phyloP scores from a whole-genome alignment of 1,140 invertebrate species.

The Drosophila takahashii region DNA sequence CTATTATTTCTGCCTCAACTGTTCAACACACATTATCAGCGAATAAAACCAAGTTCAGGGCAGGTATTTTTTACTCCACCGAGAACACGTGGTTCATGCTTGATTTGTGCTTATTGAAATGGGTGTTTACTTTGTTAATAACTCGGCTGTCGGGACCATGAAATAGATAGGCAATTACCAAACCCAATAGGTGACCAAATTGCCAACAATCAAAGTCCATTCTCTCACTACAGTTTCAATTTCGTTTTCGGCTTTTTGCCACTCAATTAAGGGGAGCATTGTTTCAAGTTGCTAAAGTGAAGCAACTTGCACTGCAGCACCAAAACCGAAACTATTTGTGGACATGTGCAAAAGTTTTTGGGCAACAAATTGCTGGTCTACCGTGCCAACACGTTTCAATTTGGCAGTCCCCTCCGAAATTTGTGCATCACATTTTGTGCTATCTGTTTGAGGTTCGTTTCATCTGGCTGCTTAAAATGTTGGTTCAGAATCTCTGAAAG shows the following conservation, averaged over 20 bases:
- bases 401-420: conserved; percentile 17
- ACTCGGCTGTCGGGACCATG: conserved; percentile 15
- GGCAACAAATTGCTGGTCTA: conserved; percentile 52
- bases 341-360: conserved; percentile 33
- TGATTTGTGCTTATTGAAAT: conserved; percentile 42
- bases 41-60: neutral
- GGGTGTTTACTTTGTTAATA: conserved; percentile 38
- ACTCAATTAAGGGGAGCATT: conserved; percentile 57
- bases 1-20: neutral
- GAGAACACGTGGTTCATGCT: conserved; percentile 27
- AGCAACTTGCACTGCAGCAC: neutral
- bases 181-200: conserved; percentile 21
- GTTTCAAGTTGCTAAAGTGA: conserved; percentile 35
- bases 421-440: conserved; percentile 9
- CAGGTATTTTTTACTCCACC: conserved; percentile 25
- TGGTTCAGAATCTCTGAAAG: conserved; percentile 9
- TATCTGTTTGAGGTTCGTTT: conserved; percentile 28
- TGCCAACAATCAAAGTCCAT: conserved; percentile 25
- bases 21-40: neutral
- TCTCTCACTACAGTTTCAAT: neutral
- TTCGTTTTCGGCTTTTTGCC: conserved; percentile 20
- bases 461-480: conserved; percentile 15
- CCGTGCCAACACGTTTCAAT: conserved; percentile 46
- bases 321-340: conserved; percentile 38
- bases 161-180: conserved; percentile 48